Percentiles rank a stretch among this genome's conserved stretches.
These are phyloP conservation scores for Pangasius mekongensis DNA, from an alignment of 2,797 vertebrate species.

Conservation along the genomic window DNA sequence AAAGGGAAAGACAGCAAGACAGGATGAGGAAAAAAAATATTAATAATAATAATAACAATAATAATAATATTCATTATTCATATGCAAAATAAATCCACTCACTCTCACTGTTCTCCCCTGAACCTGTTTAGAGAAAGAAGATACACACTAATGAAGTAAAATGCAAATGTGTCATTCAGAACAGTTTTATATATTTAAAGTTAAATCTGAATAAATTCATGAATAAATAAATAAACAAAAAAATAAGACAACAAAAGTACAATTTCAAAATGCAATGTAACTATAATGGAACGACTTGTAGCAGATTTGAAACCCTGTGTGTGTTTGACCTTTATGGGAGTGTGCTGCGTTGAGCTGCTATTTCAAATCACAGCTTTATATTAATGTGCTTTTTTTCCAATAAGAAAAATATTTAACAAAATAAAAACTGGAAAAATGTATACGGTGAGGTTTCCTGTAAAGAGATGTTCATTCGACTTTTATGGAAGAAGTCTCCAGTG, in stretches of 20 bases:
- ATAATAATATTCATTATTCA: not conserved
- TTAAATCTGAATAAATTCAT: not conserved
- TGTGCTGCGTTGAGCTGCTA: no score
- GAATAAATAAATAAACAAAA: not conserved
- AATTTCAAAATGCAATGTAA: no score
- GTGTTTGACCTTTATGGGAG: not conserved
- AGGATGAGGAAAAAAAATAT: not conserved
- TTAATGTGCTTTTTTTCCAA: no score
- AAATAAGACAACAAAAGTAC: not conserved
- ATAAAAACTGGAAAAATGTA: no score
- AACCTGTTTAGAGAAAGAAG: not conserved
- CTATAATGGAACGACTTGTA: no score
- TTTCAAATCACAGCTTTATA: no score
- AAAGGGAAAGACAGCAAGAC: not conserved
- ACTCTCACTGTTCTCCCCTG: not conserved
- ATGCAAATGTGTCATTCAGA: not conserved
- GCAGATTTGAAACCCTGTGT: no score
- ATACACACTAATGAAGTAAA: not conserved
- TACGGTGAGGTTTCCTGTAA: not conserved
- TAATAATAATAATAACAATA: no score
- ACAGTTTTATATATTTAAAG: not conserved
- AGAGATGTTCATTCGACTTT: not conserved
- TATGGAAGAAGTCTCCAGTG: no score
- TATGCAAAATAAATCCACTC: not conserved
- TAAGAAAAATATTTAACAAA: no score